phyloP scores from a whole-genome alignment of 1,140 invertebrate species.

The Geopemphigus sp. region DNA sequence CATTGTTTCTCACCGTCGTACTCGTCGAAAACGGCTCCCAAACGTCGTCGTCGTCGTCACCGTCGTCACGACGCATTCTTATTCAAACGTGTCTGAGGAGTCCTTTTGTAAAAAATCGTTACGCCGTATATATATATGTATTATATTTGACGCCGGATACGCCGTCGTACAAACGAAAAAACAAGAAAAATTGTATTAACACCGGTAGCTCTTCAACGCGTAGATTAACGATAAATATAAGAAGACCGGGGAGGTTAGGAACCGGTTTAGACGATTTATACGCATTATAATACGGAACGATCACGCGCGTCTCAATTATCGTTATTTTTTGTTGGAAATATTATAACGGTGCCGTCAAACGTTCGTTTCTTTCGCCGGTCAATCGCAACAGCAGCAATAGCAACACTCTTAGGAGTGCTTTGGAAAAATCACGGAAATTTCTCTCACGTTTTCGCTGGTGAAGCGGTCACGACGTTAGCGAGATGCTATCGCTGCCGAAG shows the following conservation, averaged over 20 bases:
- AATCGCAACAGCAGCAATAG: background rate
- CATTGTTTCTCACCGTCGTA: background rate
- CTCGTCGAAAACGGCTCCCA: background rate
- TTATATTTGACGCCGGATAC: background rate
- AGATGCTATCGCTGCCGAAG: background rate
- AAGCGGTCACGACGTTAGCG: constrained; percentile 25
- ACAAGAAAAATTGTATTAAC: background rate
- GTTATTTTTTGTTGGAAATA: background rate
- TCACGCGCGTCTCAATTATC: constrained; percentile 3
- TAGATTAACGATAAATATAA: constrained; percentile 24
- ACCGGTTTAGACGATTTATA: constrained; percentile 9
- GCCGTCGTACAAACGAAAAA: background rate
- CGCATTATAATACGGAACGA: background rate
- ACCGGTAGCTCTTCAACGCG: constrained; percentile 18
- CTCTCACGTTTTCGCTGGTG: constrained; percentile 36
- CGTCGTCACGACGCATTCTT: background rate
- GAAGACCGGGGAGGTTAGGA: background rate
- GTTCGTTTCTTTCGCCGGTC: background rate
- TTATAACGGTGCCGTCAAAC: background rate
- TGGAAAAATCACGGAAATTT: constrained; percentile 15
- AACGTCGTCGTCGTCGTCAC: too few species aligned
- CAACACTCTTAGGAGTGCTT: background rate
- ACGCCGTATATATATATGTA: background rate
- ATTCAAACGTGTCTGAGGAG: background rate
- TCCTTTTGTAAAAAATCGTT: background rate